Base-by-base conservation (phyloP, 2,797 vertebrate species). In the Scolopax bukidnonensis region DNA sequence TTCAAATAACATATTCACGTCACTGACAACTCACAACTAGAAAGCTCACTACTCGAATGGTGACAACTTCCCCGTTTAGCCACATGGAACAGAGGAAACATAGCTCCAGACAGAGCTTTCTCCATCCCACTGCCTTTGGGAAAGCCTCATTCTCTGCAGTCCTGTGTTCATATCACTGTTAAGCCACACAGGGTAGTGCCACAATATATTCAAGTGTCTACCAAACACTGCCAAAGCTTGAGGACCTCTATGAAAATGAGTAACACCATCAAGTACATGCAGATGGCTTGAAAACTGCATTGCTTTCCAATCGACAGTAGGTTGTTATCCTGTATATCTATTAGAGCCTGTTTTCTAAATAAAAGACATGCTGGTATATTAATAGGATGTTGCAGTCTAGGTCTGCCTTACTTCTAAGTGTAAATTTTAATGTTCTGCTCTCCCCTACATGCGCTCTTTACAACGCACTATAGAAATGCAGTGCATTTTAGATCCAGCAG, bases 401-500 rank as follows among this genome's bases (percentile, higher is more conserved):
- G 15, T 57, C 83, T 91, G 41, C 64, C 54, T 96, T 78, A 23
- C 33, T 92, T 84, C 43, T 54, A 65, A 63, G n/a, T 18, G 78
- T 16, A 74, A 80, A 23, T 78, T 90, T 84, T 81, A 50, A 24
- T 3, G 12, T 25, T 2, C 70, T 78, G 33, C 67, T 90, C 88
- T 43, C 86, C 54, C 20, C 54, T 45, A 10, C 33, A 23, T 30
- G 45, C 48, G 30, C 61, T 75, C 48, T 88, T 74, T 69, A 83
- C 68, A 91, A 43, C 16, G 6, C 41, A 43, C 16, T 17, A 16
- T 43, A 17, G 16, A 43, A 43, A 73, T 24, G 32, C 17, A 56
- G 30, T 13, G 56, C 64, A 79, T 89, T 93, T 95, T 84, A 94
- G 65, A 90, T 74, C 91, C 76, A 84, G 84, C 32, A 71, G 75